Percentiles rank a stretch among this genome's conserved stretches.
These are phyloP conservation scores for Falco concolor DNA, from an alignment of 2,797 vertebrate species.

Conservation along the genomic window DNA sequence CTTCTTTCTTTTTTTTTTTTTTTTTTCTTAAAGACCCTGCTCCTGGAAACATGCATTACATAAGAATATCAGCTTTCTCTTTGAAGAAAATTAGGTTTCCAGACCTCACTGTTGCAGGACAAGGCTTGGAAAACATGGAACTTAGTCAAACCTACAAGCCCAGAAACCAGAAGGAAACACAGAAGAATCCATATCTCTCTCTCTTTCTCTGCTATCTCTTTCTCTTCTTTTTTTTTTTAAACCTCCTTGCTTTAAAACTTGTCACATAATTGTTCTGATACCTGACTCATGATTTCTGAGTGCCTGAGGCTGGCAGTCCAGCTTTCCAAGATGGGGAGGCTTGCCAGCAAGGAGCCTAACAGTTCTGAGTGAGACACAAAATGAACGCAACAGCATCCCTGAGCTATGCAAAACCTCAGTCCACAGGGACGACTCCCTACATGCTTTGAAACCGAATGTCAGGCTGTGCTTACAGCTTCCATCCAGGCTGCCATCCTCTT, in stretches of 20 bases:
- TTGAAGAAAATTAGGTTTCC: slow-evolving; percentile 32
- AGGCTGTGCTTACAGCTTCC: neutral
- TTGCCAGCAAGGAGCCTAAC: neutral
- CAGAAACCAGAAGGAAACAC: neutral
- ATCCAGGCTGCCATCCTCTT: neutral
- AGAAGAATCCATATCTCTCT: neutral
- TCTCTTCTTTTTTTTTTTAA: neutral
- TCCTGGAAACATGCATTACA: neutral
- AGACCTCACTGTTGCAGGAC: neutral
- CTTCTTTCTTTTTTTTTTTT: neutral
- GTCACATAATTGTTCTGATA: neutral
- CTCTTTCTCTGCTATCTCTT: rapidly evolving
- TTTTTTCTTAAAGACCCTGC: neutral
- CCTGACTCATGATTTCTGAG: neutral
- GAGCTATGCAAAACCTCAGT: neutral
- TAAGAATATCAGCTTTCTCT: neutral
- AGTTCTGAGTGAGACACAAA: neutral
- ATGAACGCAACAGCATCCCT: neutral
- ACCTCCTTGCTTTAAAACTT: neutral
- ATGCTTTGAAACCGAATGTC: neutral
- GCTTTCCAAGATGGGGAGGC: neutral
- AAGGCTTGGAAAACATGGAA: slow-evolving; percentile 19
- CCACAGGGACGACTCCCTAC: neutral
- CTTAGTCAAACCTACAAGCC: neutral
- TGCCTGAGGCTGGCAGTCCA: neutral